Evolutionary conservation across 2,888 invertebrate species (phyloP), one percentile per base, ranked within the genome.

Genomic region (Azorinus chamasolen): DNA sequence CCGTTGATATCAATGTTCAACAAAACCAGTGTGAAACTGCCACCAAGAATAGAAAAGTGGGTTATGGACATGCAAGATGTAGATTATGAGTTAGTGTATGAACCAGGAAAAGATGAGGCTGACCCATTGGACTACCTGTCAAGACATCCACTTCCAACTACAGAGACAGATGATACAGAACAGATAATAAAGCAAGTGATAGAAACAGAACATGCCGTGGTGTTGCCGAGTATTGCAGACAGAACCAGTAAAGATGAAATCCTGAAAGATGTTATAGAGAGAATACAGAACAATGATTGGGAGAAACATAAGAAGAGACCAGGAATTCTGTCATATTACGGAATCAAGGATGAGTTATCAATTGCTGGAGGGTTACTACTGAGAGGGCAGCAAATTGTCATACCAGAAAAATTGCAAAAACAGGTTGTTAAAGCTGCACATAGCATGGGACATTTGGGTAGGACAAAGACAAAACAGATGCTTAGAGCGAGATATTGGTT

Each of bases 61-160:
- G 39, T 59, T 68, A n/a, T 51, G 51, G n/a, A 59, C 51, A 22
- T 66, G 73, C 58, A 50, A 66, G 10, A 65, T 66, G 65, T 46
- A 55, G 14, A 57, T 69, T 50, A 69, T 10, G 32, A 64, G 76
- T 66, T n/a, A n/a, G n/a, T n/a, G n/a, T n/a, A n/a, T n/a, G n/a
- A n/a, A n/a, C n/a, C n/a, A n/a, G n/a, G n/a, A n/a, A 71, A 62
- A 51, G 65, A 66, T 41, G 73, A 51, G n/a, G 25, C 22, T 45
- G 66, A 73, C 43, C 66, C 65, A 41, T n/a, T 73, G 18, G 66
- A 66, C 48, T 73, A 54, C 39, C 27, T 66, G 22, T 73, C 73
- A 37, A 50, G 73, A 73, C 73, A 73, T 41, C 66, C 59, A 53
- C 18, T 58, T 14, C 14, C 10, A 18, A 18, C 10, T 18, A 48